phyloP scores from a whole-genome alignment of 2,888 invertebrate species.

The Eledona agricola region DNA sequence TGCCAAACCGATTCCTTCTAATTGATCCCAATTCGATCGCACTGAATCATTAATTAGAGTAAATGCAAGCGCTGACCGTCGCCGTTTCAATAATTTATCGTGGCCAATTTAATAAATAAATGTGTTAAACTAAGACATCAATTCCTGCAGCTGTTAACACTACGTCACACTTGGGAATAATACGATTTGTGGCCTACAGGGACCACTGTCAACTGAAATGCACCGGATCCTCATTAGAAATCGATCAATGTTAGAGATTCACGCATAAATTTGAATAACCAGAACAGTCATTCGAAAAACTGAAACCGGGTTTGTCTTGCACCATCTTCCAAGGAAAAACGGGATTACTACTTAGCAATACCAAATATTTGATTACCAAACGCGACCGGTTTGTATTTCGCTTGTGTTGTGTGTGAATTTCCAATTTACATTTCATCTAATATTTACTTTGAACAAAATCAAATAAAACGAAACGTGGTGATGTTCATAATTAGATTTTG shows the following conservation, averaged over 20 bases:
- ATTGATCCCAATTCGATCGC: too few relatives aligned
- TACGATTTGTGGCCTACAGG: too few relatives aligned
- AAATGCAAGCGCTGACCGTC: not conserved
- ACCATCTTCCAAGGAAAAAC: too few relatives aligned
- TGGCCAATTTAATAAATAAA: not conserved
- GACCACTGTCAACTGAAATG: too few relatives aligned
- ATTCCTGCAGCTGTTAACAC: constrained; percentile 10
- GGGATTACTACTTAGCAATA: too few relatives aligned
- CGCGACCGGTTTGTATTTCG: constrained; percentile 10
- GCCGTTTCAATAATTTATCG: not conserved
- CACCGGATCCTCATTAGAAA: too few relatives aligned
- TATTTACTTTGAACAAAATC: constrained; percentile 14
- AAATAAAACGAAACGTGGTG: constrained; percentile 11
- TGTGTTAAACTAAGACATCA: constrained; percentile 1
- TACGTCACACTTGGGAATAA: constrained; percentile 4
- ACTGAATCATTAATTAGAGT: too few relatives aligned
- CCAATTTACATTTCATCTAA: constrained; percentile 23
- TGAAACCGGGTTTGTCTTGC: too few relatives aligned
- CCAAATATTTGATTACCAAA: constrained; percentile 15
- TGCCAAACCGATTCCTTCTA: too few relatives aligned
- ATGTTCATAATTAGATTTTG: constrained; percentile 12
- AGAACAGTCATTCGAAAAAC: too few relatives aligned
- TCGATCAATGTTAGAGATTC: too few relatives aligned
- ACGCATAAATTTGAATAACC: too few relatives aligned
- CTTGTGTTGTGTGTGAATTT: constrained; percentile 11